Percentiles rank a stretch among this genome's conserved stretches.
Evolutionary conservation across 92 coral and sea anemone genomes (phyloP).

Genomic region (Heliopora coerulea): DNA sequence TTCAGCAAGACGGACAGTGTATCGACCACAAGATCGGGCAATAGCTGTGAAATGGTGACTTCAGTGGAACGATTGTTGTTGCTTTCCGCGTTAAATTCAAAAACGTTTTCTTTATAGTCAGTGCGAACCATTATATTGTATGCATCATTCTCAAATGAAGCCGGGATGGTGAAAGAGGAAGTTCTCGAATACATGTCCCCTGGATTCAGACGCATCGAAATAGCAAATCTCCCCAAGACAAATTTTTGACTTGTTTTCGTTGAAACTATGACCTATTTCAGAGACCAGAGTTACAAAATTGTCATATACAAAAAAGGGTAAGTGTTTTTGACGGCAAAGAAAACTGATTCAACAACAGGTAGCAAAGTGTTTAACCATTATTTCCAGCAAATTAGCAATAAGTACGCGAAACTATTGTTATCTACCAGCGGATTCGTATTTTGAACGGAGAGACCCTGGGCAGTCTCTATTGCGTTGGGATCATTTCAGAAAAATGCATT

Average conservation of each 20-base stretch:
- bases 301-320: too few species aligned
- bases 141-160: constrained; percentile 51
- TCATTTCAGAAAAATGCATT: too few species aligned
- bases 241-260: background rate
- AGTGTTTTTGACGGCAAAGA: too few species aligned
- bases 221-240: constrained; percentile 42
- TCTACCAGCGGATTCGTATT: too few species aligned
- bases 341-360: too few species aligned
- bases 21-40: constrained; percentile 56
- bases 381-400: too few species aligned
- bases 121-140: constrained; percentile 63
- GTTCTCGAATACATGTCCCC: constrained; percentile 49
- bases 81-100: constrained; percentile 53
- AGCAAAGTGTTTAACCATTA: too few species aligned
- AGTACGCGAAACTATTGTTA: too few species aligned
- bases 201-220: constrained; percentile 63
- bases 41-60: constrained; percentile 43
- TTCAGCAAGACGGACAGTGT: constrained; percentile 27
- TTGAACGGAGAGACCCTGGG: too few species aligned
- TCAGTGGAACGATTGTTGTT: constrained; percentile 53
- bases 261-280: constrained; percentile 42
- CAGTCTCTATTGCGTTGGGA: too few species aligned
- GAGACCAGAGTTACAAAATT: background rate
- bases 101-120: constrained; percentile 57
- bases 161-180: constrained; percentile 39